Percentiles rank a stretch among this genome's conserved stretches.
Evolutionary conservation across 2,113 vertebrate species (phyloP).

Genomic region (Ia io): DNA sequence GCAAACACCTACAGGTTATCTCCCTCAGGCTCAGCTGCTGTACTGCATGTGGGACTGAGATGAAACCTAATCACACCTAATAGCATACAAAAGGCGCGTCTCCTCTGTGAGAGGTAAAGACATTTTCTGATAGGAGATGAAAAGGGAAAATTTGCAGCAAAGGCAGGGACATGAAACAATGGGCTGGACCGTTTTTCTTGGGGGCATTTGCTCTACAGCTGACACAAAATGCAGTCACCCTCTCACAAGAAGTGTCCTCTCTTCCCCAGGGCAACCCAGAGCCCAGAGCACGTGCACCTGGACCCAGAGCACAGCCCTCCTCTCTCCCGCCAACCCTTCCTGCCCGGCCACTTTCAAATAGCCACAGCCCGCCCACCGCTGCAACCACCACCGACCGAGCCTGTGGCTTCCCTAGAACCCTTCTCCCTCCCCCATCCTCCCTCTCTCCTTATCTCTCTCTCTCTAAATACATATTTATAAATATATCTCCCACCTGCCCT

Average conservation of each 20-base stretch:
- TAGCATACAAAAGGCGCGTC: not conserved
- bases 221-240: not conserved
- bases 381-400: not conserved
- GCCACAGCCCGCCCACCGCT: not conserved
- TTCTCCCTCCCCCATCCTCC: too few species aligned
- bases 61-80: not conserved
- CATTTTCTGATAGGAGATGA: not conserved
- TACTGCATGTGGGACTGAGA: not conserved
- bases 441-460: not conserved
- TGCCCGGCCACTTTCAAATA: not conserved
- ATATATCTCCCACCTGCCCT: too few species aligned
- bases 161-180: not conserved
- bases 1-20: not conserved
- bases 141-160: slow-evolving; percentile 8
- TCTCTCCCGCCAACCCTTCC: not conserved
- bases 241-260: not conserved
- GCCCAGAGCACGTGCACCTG: not conserved
- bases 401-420: not conserved
- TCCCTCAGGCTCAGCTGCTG: not conserved
- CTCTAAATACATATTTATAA: too few species aligned
- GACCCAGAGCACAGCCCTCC: not conserved
- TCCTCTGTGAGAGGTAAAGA: not conserved
- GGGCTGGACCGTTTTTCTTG: not conserved
- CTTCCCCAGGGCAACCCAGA: not conserved
- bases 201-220: not conserved